These are phyloP conservation scores for Monoplex corrugatus DNA, from an alignment of 2,888 invertebrate genomes.

Conservation along the genomic window DNA sequence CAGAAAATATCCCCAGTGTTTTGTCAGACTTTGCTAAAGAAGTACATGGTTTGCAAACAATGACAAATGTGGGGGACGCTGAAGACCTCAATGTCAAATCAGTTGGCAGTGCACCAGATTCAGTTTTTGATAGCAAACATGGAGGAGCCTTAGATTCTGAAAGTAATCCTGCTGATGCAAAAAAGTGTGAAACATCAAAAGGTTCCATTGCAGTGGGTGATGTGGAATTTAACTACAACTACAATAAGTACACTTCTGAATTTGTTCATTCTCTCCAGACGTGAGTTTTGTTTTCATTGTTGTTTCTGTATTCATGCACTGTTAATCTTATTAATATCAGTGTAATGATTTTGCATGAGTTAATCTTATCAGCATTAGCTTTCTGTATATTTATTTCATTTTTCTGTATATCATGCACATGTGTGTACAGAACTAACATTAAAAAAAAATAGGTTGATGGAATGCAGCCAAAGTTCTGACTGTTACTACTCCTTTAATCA, in stretches of 20 bases:
- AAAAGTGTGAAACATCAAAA: neutral
- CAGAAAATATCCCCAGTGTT: neutral
- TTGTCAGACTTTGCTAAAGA: constrained; percentile 33
- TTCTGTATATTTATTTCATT: no score
- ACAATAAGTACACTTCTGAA: constrained; percentile 41
- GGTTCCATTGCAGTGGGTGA: constrained; percentile 10
- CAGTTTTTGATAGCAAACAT: neutral
- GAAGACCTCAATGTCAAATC: neutral
- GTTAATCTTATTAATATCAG: neutral
- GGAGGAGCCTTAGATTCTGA: neutral
- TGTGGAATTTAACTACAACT: constrained; percentile 44
- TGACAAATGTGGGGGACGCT: neutral
- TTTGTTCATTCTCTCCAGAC: constrained; percentile 50
- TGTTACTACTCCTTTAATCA: no score
- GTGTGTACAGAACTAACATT: no score
- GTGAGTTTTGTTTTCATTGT: constrained; percentile 19
- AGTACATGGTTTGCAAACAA: neutral
- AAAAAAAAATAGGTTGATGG: no score
- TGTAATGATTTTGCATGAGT: no score
- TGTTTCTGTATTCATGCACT: neutral
- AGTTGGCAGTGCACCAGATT: neutral
- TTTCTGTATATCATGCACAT: no score
- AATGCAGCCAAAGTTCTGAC: no score
- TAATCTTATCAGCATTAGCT: no score
- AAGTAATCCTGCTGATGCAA: neutral